Base-by-base conservation (phyloP, 2,113 vertebrate species). In the Emydura subglobosa region DNA sequence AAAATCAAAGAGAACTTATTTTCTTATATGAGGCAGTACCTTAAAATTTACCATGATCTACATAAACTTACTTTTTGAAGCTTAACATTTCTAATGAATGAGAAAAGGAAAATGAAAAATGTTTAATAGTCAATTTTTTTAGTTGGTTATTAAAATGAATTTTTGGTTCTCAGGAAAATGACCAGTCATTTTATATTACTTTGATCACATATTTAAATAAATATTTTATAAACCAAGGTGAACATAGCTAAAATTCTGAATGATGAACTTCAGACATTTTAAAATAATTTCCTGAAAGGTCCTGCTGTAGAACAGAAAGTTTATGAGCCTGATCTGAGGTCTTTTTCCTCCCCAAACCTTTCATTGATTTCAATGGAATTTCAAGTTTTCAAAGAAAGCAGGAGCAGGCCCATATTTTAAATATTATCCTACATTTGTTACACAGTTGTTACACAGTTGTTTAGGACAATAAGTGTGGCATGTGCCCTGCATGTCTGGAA, bases 121-220 rank as follows among this genome's bases (percentile, higher is more conserved):
- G 0, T 76, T 95, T 95, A 84, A 82, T 61, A 87, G 1, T 0
- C 1, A 44, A 80, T 84, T 91, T 91, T 95, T 92, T 91, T 82
- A 84, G 11, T 82, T 87, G 39, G 87, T 4, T 49, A 95, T 90
- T 89, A 89, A 95, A 93, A 92, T 72, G 11, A 6, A 14, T 21
- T 87, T 97, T 86, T 93, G 39, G 39, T 91, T 86, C 49, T 91
- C 85, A 42, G 24, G 50, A 89, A 95, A 93, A 87, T 55, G 90
- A 27, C 22, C 6, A 81, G 89, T 82, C 1, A 0, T 55, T 91
- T 95, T 80, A 55, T 24, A 49, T 2, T 76, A 16, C 24, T 83
- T 87, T 83, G n/a, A 91, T 93, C 24, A 14, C 3, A 17, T 87
- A 51, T 19, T 82, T 83, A 81, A 87, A 90, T 74, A 53, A 87